Conservation (phyloP, 2,113 vertebrate genomes). For the Stomatorhinus ivindoensis region DNA sequence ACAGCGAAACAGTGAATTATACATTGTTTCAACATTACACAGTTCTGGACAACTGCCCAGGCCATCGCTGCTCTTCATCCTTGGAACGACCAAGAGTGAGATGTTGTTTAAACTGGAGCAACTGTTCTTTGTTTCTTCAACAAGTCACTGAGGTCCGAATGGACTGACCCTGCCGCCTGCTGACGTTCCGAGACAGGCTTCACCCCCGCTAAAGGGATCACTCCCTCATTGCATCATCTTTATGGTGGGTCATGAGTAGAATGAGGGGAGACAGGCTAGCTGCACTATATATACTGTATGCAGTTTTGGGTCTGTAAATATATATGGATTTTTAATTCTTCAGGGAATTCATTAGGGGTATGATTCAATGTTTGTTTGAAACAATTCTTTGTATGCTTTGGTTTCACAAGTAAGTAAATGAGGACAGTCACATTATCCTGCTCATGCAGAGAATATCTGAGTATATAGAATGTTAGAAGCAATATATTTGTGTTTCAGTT, state of each 20-base stretch:
- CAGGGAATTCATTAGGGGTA: not conserved
- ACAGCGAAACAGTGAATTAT: not conserved
- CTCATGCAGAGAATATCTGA: not conserved
- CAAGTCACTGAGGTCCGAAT: not conserved
- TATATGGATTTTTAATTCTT: not conserved
- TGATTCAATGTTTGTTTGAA: not conserved
- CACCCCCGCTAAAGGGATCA: not conserved
- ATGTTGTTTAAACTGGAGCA: conserved; percentile 2
- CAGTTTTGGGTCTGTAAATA: not conserved
- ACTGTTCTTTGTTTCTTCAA: not conserved
- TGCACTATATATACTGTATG: not conserved
- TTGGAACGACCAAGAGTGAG: not conserved
- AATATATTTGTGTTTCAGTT: not conserved
- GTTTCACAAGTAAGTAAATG: not conserved
- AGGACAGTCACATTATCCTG: not conserved
- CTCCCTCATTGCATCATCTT: not conserved
- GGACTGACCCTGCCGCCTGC: not conserved
- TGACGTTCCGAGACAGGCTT: not conserved
- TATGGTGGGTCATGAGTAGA: not conserved
- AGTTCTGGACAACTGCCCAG: not conserved
- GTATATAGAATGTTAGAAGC: not conserved
- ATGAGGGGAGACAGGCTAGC: not conserved
- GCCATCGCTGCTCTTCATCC: not conserved
- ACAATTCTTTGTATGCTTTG: not conserved
- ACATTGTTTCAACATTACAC: conserved; percentile 1